Evolutionary conservation across 2,113 vertebrate species (phyloP).

Genomic region (Anoura caudifer): DNA sequence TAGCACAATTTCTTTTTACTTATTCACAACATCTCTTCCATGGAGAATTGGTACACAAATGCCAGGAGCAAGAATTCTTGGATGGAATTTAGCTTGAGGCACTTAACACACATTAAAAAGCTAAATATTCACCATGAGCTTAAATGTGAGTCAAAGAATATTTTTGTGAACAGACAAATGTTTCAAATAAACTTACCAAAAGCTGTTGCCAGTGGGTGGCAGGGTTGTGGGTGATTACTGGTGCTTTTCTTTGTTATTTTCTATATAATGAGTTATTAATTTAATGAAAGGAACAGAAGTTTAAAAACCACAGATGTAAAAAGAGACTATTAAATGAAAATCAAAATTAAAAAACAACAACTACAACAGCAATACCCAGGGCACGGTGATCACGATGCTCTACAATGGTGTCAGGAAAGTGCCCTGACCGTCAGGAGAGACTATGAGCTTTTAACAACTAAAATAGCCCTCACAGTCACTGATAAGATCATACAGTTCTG

Average conservation of each 20-base stretch:
- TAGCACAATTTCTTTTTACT: background rate
- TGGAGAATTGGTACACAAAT: background rate
- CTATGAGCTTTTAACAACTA: background rate
- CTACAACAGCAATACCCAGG: background rate
- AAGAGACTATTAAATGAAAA: background rate
- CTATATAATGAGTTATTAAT: background rate
- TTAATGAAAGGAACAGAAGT: background rate
- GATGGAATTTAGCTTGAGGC: background rate
- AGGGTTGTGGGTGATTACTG: background rate
- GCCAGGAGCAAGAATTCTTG: background rate
- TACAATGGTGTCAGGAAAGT: background rate
- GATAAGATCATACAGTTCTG: background rate
- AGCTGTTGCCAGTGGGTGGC: background rate
- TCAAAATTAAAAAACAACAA: background rate
- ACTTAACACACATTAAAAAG: background rate
- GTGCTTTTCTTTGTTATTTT: background rate
- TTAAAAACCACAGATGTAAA: background rate
- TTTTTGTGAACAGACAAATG: background rate
- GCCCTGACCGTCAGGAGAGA: background rate
- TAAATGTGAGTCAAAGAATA: background rate
- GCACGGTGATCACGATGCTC: background rate
- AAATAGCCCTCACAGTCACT: background rate
- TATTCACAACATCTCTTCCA: background rate
- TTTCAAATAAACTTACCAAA: background rate
- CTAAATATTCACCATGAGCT: background rate